Evolutionary conservation across 2,797 vertebrate species (phyloP).

Genomic region (Centropyge bicolor): DNA sequence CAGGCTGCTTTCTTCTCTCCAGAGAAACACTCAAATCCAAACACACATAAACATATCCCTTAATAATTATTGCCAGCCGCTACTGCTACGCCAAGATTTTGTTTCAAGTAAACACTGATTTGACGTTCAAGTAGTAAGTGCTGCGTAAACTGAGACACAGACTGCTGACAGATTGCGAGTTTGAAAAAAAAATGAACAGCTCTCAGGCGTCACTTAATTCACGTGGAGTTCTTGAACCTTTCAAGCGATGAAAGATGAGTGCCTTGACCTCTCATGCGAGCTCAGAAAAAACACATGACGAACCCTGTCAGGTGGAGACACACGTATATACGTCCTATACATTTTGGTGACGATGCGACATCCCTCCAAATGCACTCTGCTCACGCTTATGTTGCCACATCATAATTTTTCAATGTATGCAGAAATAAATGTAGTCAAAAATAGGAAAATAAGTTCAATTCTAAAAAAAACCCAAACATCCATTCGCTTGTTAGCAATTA

Average conservation of each 20-base stretch:
- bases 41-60: constrained; percentile 54
- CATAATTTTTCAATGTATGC: neutral
- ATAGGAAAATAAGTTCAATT: neutral
- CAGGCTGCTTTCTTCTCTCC: constrained; percentile 49
- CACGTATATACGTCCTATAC: neutral
- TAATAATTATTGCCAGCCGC: constrained; percentile 48
- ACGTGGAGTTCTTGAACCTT: constrained; percentile 17
- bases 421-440: neutral
- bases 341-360: neutral
- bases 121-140: constrained; percentile 28
- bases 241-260: constrained; percentile 15
- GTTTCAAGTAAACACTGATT: constrained; percentile 56
- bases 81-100: constrained; percentile 43
- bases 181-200: neutral
- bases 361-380: neutral
- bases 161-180: constrained; percentile 26
- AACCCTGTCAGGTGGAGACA: constrained; percentile 9
- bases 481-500: neutral
- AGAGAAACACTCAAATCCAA: constrained; percentile 50
- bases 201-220: constrained; percentile 1
- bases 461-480: too few relatives aligned
- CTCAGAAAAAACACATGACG: neutral
- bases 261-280: neutral
- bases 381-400: neutral
- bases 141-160: constrained; percentile 12